Evolutionary conservation across 2,113 vertebrate genomes (phyloP).

Genomic region (Rhabdomys dilectus): DNA sequence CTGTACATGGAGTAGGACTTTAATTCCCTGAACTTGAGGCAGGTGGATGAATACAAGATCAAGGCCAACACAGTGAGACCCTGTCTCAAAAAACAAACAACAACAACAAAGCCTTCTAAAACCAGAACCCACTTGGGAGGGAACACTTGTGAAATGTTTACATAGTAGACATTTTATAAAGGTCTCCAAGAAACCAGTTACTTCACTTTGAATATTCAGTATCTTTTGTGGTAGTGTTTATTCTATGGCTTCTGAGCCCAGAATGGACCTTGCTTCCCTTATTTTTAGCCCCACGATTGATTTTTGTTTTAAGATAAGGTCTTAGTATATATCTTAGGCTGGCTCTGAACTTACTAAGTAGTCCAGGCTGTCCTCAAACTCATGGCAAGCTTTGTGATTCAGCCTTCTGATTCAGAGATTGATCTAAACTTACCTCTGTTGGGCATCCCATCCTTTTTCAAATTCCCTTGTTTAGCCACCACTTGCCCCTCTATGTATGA

Average conservation of each 20-base stretch:
- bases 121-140: constrained; percentile 93
- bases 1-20: not conserved
- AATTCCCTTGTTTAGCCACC: not conserved
- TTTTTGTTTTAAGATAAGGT: constrained; percentile 87
- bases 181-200: constrained; percentile 91
- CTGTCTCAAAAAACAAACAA: not conserved
- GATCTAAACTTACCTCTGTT: not conserved
- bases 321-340: not conserved
- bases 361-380: not conserved
- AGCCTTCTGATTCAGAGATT: not conserved
- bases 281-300: constrained; percentile 97
- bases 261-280: constrained; percentile 99
- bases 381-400: not conserved
- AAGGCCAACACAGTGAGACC: not conserved
- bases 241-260: constrained; percentile 99
- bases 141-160: constrained; percentile 94
- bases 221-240: constrained; percentile 99
- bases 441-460: not conserved
- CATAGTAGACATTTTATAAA: constrained; percentile 93
- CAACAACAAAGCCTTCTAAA: constrained; percentile 89
- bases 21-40: not conserved
- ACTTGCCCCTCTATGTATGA: not conserved
- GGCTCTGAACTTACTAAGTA: not conserved
- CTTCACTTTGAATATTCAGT: constrained; percentile 96
- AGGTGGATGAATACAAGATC: not conserved